Percentiles rank a stretch among this genome's conserved stretches.
phyloP scores from a whole-genome alignment of 2,888 invertebrate genomes.

The Ectobius pallidus region DNA sequence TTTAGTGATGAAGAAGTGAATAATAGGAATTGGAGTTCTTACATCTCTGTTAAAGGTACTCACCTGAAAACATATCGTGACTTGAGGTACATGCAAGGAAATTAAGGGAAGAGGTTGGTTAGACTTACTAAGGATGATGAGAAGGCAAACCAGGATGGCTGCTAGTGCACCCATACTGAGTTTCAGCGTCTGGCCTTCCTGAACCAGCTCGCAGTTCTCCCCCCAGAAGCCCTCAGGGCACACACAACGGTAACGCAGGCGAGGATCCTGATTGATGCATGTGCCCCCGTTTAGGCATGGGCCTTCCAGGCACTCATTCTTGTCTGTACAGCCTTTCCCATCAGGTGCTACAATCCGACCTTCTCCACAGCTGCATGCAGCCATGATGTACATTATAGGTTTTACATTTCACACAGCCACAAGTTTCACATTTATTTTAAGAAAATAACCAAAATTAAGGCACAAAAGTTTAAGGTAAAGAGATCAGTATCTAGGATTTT shows the following conservation, averaged over 20 bases:
- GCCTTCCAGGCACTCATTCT: conserved; percentile 93
- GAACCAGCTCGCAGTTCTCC: conserved; percentile 90
- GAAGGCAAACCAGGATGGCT: conserved; percentile 95
- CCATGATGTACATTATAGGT: too few species aligned
- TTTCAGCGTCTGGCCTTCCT: conserved; percentile 93
- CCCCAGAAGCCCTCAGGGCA: conserved; percentile 94
- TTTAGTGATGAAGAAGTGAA: too few species aligned
- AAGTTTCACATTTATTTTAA: too few species aligned
- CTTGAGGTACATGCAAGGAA: background rate
- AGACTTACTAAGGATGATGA: conserved; percentile 94
- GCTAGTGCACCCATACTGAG: conserved; percentile 97
- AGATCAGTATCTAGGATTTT: too few species aligned
- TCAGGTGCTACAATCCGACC: conserved; percentile 90
- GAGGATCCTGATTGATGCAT: conserved; percentile 90
- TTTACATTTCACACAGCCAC: too few species aligned
- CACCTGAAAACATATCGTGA: background rate
- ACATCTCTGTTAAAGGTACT: background rate
- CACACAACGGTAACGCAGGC: conserved; percentile 83
- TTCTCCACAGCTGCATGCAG: conserved; percentile 81
- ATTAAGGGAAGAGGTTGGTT: background rate
- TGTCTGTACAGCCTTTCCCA: conserved; percentile 89
- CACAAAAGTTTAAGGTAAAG: too few species aligned
- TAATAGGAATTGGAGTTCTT: background rate
- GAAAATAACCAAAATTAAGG: too few species aligned
- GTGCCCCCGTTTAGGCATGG: conserved; percentile 93